Percentiles rank a stretch among this genome's conserved stretches.
phyloP scores from a whole-genome alignment of 2,888 invertebrate genomes.

The Sepioteuthis lessoniana region DNA sequence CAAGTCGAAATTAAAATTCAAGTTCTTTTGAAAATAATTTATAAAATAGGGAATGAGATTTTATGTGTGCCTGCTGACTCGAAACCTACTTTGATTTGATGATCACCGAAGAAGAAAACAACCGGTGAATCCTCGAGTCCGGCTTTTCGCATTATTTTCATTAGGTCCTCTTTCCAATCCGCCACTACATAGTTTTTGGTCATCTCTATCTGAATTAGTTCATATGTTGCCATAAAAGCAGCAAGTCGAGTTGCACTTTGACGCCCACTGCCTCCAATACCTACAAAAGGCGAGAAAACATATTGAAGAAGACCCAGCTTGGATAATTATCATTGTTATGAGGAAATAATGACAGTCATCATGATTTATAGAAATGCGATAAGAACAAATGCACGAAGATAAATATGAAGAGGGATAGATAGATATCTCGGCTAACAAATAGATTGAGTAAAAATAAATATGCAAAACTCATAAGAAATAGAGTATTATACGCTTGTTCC shows the following conservation, averaged over 20 bases:
- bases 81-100: constrained; percentile 72
- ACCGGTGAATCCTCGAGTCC: constrained; percentile 72
- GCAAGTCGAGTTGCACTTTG: constrained; percentile 73
- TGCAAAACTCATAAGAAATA: too few relatives aligned
- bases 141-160: constrained; percentile 70
- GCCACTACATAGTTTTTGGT: constrained; percentile 72
- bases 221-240: constrained; percentile 74
- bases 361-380: too few relatives aligned
- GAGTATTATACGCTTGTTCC: too few relatives aligned
- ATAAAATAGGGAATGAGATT: not conserved
- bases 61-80: not conserved
- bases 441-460: too few relatives aligned
- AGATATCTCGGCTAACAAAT: too few relatives aligned
- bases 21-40: not conserved
- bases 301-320: not conserved
- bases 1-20: too few relatives aligned
- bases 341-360: not conserved
- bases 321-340: not conserved
- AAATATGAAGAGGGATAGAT: too few relatives aligned
- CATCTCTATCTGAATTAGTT: constrained; percentile 75
- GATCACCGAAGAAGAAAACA: constrained; percentile 74
- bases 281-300: constrained; percentile 55
- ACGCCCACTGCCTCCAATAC: constrained; percentile 74
- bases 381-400: too few relatives aligned
- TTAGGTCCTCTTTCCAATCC: constrained; percentile 74